phyloP scores from a whole-genome alignment of 2,113 vertebrate species.

The Delphinapterus leucas region DNA sequence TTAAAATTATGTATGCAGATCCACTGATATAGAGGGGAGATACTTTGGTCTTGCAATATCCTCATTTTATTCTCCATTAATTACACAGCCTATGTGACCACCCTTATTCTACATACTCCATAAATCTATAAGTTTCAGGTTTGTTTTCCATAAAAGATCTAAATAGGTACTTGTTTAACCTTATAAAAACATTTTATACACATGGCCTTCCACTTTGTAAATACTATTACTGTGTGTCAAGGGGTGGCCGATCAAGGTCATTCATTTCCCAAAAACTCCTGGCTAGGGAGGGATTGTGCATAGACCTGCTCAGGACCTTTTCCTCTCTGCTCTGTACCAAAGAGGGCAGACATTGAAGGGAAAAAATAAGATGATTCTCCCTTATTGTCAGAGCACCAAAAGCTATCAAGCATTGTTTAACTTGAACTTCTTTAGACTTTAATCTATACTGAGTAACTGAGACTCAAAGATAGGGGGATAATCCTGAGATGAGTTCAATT shows the following conservation, averaged over 20 bases:
- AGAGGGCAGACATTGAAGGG: not conserved
- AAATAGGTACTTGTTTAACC: not conserved
- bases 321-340: not conserved
- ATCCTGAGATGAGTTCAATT: not conserved
- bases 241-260: not conserved
- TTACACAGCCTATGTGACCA: not conserved
- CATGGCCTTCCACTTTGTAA: not conserved
- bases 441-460: not conserved
- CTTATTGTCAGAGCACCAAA: not conserved
- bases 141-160: not conserved
- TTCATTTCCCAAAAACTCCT: not conserved
- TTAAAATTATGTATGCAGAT: not conserved
- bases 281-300: not conserved
- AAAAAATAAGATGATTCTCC: rapidly evolving
- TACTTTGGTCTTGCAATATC: not conserved
- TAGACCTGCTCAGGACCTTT: rapidly evolving
- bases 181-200: not conserved
- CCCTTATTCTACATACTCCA: not conserved
- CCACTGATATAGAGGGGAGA: not conserved
- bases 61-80: not conserved
- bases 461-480: not conserved
- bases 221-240: not conserved
- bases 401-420: not conserved
- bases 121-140: not conserved
- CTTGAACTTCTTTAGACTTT: not conserved